Conservation (phyloP, 2,113 vertebrate species). For the Amblyornis subalaris region DNA sequence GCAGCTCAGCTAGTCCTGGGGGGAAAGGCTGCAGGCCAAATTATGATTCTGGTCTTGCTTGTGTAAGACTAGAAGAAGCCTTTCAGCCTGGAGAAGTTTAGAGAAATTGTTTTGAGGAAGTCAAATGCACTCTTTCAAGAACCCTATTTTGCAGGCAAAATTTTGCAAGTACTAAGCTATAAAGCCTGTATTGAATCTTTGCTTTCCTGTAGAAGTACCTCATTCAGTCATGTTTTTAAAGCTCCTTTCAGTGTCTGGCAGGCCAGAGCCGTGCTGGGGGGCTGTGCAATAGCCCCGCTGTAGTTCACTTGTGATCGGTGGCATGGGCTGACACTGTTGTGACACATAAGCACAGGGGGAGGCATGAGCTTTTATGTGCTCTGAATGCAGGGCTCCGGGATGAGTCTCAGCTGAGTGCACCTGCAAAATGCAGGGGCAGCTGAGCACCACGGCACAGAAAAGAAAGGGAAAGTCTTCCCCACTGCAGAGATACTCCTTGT, state of each 20-base stretch:
- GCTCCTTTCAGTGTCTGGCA: not conserved
- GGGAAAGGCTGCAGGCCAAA: not conserved
- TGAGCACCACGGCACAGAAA: not conserved
- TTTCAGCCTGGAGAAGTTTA: not conserved
- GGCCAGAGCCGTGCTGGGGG: not conserved
- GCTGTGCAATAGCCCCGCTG: not conserved
- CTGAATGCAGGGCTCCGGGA: constrained; percentile 5
- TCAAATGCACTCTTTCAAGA: not conserved
- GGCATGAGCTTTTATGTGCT: not conserved
- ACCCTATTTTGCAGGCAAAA: not conserved
- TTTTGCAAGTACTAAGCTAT: not conserved
- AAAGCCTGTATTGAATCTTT: not conserved
- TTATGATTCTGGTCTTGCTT: not conserved
- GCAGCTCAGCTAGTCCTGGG: not conserved
- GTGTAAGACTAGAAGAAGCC: not conserved
- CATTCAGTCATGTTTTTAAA: not conserved
- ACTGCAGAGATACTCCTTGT: not conserved
- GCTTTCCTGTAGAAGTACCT: not conserved
- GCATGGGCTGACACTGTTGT: constrained; percentile 27
- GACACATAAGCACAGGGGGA: constrained; percentile 41
- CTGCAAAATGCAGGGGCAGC: constrained; percentile 22
- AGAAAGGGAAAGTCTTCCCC: not conserved
- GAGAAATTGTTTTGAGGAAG: not conserved
- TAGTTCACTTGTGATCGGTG: not conserved
- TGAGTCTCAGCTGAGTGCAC: constrained; percentile 49